A percentile compares a stretch with the other conserved stretches of the same genome.
phyloP scores from a whole-genome alignment of 2,113 vertebrate genomes.

The Xenus cinereus region DNA sequence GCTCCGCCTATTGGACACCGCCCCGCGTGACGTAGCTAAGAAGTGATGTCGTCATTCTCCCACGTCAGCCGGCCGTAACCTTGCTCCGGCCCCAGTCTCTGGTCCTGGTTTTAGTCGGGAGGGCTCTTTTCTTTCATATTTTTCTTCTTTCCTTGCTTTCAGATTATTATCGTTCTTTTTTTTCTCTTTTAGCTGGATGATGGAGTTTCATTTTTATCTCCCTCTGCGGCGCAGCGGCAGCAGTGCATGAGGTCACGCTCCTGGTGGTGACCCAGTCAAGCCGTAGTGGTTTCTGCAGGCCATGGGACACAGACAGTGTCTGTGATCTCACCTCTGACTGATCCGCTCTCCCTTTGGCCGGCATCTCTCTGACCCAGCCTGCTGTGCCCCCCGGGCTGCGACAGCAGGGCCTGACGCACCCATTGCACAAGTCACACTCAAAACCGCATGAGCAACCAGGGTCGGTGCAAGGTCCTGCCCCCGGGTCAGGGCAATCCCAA shows the following conservation, averaged over 20 bases:
- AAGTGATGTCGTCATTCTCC: accelerated
- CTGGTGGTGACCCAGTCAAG: background rate
- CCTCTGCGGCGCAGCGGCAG: background rate
- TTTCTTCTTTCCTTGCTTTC: background rate
- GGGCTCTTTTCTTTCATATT: accelerated
- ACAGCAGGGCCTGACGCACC: background rate
- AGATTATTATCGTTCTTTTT: background rate
- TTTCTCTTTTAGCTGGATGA: too few species aligned
- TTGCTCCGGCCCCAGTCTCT: background rate
- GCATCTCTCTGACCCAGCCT: background rate
- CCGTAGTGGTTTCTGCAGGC: background rate
- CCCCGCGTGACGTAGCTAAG: background rate
- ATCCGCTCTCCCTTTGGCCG: background rate
- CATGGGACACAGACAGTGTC: background rate
- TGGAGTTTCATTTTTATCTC: background rate
- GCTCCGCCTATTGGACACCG: background rate
- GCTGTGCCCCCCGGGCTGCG: background rate
- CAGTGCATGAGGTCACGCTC: background rate
- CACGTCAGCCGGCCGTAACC: accelerated
- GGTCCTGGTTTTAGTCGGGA: background rate
- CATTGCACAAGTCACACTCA: background rate
- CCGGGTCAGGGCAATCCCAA: background rate
- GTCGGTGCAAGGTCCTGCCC: background rate
- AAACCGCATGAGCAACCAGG: background rate
- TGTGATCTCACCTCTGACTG: background rate